Evolutionary conservation across 64 coral and sea anemone genomes (phyloP), one percentile per base, ranked within the genome.

Genomic region (Catalaphyllia jardinei): DNA sequence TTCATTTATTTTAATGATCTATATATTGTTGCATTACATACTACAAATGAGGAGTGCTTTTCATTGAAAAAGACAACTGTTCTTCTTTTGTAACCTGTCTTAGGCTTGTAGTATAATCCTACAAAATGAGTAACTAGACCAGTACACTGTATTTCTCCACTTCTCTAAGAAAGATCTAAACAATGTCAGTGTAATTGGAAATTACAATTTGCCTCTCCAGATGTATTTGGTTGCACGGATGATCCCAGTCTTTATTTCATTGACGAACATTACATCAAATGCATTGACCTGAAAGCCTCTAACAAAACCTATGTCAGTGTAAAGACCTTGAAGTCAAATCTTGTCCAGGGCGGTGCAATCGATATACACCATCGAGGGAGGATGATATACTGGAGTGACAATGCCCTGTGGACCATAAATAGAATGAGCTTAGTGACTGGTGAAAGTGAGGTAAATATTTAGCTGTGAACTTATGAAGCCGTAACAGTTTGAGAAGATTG

Each of bases 321-420:
- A 2, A 85, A 85, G 30, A 85, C 81, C 17, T 71, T 80, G n/a
- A 85, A 75, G 35, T 83, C 79, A 8, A 72, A 69, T 51, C 59
- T 91, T 16, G 19, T 42, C 17, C 35, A 62, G 15, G 79, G 33
- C 4, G 35, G 54, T n/a, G 79, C 89, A 57, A 76, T 91, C 29
- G 89, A 91, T 31, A 62, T 91, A 27, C 69, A 91, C 31, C 39
- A 83, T 52, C 29, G 29, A 38, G 73, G 55, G n/a, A 20, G 71
- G 31, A 64, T 62, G 52, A 30, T 91, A 16, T 91, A 75, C 46
- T 91, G 89, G 89, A 91, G 89, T 76, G 89, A 91, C 79, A 72
- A 77, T 29, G 59, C 7, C 1, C 71, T 83, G 29, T 73, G 31
- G 20, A 82, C 60, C 8, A 84, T 91, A 31, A 91, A 63, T 52